Base-by-base conservation (phyloP, 2,888 invertebrate species). In the Catocala sponsa region DNA sequence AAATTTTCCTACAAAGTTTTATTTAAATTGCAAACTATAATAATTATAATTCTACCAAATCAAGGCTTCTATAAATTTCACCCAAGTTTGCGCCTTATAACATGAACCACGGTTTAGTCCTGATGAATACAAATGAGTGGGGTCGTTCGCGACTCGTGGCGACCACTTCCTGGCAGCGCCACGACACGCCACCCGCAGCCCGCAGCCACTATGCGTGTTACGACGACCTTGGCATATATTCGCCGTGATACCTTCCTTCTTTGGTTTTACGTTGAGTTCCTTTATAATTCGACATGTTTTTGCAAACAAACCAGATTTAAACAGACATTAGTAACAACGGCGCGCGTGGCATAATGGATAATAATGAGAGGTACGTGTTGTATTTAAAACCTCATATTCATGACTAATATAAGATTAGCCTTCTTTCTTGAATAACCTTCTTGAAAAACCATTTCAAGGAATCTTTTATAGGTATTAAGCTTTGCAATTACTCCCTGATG, bases 121-220 rank as follows among this genome's bases (percentile, higher is more conserved):
- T 70, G 75, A 72, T 81, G 81, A 82, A 83, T 84, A 81, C 73
- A 74, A 84, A 85, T 83, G 79, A 83, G 61, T 55, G 71, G 47
- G 42, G 53, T 38, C 51, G 55, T 55, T 63, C 52, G 55, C 63
- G 32, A 59, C 51, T 63, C 52, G 57, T 52, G 58, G 67, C 60
- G 65, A 57, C 66, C 65, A 54, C 65, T 76, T 73, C 67, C 77
- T 66, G 60, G 55, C 74, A 64, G 51, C 25, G 56, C 62, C 52
- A 59, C 54, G 51, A 53, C 53, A 58, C 47, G 53, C 12, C 38
- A 41, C 59, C 55, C 64, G 60, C 50, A 25, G 25, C 25, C 25
- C 25, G 25, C 25, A 55, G 48, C 68, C 56, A 65, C 69, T 70
- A 74, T 70, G 73, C 75, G 70, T 76, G 71, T 69, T 73, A 70